Base-by-base conservation (phyloP, 2,888 invertebrate genomes). In the Melanophora roralis region DNA sequence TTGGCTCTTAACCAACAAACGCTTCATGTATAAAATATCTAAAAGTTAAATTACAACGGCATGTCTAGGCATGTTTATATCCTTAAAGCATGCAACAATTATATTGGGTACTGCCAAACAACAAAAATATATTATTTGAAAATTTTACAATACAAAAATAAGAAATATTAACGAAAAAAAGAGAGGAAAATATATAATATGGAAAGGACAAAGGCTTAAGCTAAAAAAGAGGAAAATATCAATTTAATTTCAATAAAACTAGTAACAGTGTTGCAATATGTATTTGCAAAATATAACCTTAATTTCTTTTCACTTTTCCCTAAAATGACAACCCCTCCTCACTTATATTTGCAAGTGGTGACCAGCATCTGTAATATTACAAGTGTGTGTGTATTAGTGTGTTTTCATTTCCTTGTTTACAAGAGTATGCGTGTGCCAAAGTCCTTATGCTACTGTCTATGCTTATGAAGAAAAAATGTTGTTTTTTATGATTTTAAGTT, bases 1-100 rank as follows among this genome's bases (percentile, higher is more conserved):
- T 55, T 72, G 62, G 71, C 71, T 36, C n/a, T 8, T 14, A 68
- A 36, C 57, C 45, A 75, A 62, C 34, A 64, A 78, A 62, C 14
- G 5, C 23, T 62, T 72, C 19, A 27, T 27, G 27, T 2, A 32
- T 38, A 12, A n/a, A n/a, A n/a, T n/a, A n/a, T n/a, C n/a, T n/a
- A n/a, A n/a, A n/a, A n/a, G n/a, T n/a, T n/a, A n/a, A n/a, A n/a
- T n/a, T n/a, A n/a, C n/a, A 43, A 38, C 1, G 32, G 16, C 16
- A 59, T 16, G 19, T 14, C 21, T 36, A 32, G 14, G 23, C 49
- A 62, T 49, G 53, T 40, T 80, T 68, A 80, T 76, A 57, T 76
- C 75, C 75, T 68, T 67, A 62, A 27, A 59, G 21, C 80, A 80
- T 49, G 75, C 80, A 62, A 27, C 27, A 27, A n/a, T n/a, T n/a